Conservation (phyloP, 2,113 vertebrate species). For the Amblyornis subalaris region DNA sequence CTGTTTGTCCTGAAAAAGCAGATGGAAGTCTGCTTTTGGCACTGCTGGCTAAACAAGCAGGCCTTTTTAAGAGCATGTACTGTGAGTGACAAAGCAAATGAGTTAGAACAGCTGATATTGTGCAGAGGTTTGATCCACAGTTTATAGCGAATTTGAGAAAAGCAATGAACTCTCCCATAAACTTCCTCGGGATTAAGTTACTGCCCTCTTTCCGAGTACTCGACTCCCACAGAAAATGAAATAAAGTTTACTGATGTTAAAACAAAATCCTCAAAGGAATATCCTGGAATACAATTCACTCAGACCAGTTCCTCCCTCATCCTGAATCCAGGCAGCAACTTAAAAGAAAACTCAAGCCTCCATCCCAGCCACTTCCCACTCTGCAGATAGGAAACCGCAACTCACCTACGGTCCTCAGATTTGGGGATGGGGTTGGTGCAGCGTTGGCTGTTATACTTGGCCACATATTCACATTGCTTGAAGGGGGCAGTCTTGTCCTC, state of each 20-base stretch:
- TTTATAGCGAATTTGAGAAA: background rate
- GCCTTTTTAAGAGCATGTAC: background rate
- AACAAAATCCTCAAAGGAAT: slow-evolving; percentile 19
- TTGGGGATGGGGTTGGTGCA: slow-evolving; percentile 99
- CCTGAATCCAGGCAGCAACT: background rate
- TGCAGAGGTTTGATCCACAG: background rate
- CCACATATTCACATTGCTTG: slow-evolving; percentile 99
- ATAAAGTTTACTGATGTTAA: background rate
- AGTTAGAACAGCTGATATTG: background rate
- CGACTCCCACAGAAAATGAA: background rate
- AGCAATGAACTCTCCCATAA: background rate
- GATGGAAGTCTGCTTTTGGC: background rate
- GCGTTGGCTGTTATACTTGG: slow-evolving; percentile 99
- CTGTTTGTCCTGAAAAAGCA: background rate
- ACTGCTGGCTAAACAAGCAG: background rate
- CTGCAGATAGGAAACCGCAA: background rate
- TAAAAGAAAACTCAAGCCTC: background rate
- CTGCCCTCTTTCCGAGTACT: background rate
- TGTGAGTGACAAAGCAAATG: background rate
- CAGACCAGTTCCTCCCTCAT: background rate
- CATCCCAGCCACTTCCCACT: background rate
- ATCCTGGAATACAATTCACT: background rate
- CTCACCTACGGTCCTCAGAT: slow-evolving; percentile 96
- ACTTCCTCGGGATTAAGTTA: background rate
- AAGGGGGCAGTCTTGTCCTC: slow-evolving; percentile 99